Evolutionary conservation across 2,797 vertebrate genomes (phyloP).

Genomic region (Sphenodon punctatus): DNA sequence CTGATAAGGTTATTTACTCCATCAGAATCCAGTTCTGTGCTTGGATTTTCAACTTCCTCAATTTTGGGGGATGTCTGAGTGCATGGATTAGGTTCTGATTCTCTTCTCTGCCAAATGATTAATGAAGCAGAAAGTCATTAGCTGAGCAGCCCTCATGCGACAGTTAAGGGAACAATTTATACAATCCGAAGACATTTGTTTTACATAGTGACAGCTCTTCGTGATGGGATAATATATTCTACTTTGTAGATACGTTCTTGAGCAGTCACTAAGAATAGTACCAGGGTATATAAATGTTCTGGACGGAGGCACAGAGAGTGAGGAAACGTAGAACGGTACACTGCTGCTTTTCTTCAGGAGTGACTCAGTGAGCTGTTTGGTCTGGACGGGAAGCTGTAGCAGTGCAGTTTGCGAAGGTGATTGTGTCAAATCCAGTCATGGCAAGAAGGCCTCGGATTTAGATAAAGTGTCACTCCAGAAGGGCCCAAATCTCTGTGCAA

Average conservation of each 20-base stretch:
- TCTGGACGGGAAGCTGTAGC: too few relatives aligned
- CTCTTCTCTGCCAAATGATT: background rate
- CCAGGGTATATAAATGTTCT: background rate
- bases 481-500: too few relatives aligned
- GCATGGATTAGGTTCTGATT: background rate
- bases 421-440: too few relatives aligned
- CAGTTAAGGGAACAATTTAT: slow-evolving; percentile 31
- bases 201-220: slow-evolving; percentile 32
- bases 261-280: slow-evolving; percentile 24
- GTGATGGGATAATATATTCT: slow-evolving; percentile 27
- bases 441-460: too few relatives aligned
- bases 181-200: slow-evolving; percentile 2
- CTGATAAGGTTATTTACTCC: too few relatives aligned
- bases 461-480: too few relatives aligned
- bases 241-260: slow-evolving; percentile 9
- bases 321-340: background rate
- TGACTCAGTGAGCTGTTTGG: too few relatives aligned
- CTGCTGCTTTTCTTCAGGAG: too few relatives aligned
- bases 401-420: too few relatives aligned
- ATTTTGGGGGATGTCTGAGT: background rate
- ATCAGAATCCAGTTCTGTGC: background rate
- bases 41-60: background rate
- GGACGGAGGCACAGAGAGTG: background rate
- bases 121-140: slow-evolving; percentile 7
- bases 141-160: background rate